phyloP scores from a whole-genome alignment of 53 echinoderm and acorn worm species.

The Holothuria scabra region DNA sequence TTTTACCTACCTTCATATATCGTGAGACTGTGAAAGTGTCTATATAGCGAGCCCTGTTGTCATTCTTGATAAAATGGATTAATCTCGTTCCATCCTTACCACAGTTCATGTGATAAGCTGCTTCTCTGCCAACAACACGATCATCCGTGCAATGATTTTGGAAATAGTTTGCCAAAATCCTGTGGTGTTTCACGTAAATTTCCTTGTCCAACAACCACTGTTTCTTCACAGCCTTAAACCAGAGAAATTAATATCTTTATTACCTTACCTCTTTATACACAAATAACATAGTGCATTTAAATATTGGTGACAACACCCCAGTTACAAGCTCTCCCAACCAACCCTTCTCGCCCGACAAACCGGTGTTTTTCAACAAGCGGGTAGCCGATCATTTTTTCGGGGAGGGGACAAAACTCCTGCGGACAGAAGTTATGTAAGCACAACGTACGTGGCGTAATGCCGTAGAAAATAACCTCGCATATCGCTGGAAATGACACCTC shows the following conservation, averaged over 20 bases:
- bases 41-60: constrained; percentile 56
- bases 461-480: too few species aligned
- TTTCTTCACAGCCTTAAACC: constrained; percentile 60
- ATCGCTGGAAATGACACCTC: too few species aligned
- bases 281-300: too few species aligned
- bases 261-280: too few species aligned
- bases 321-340: too few species aligned
- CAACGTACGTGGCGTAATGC: too few species aligned
- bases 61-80: constrained; percentile 73
- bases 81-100: constrained; percentile 66
- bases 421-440: too few species aligned
- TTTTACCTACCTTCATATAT: constrained; percentile 68
- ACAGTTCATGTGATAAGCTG: constrained; percentile 74
- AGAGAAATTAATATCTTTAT: neutral
- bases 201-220: constrained; percentile 48
- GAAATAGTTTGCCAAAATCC: constrained; percentile 68
- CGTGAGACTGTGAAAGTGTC: constrained; percentile 52
- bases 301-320: too few species aligned
- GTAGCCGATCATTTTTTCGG: too few species aligned
- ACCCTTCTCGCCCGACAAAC: too few species aligned
- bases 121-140: constrained; percentile 54
- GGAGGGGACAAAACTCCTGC: too few species aligned
- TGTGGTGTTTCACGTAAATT: constrained; percentile 41
- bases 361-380: too few species aligned
- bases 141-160: constrained; percentile 64